Conservation (phyloP, 1,140 invertebrate genomes). For the Drosophila santomea region DNA sequence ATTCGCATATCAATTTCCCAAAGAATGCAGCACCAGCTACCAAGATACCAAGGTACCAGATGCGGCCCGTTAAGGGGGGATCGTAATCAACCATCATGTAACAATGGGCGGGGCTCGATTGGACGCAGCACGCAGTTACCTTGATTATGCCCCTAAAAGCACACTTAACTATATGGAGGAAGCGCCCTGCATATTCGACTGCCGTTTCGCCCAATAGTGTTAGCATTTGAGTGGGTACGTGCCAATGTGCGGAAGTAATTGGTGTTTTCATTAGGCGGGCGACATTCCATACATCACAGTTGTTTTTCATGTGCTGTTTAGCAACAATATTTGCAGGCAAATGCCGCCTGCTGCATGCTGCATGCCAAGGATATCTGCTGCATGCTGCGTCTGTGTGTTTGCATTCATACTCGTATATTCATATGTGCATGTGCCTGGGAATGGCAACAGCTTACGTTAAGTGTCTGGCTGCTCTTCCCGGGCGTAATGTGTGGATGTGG, state of each 20-base stretch:
- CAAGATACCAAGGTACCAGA: too few species aligned
- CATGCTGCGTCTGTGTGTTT: neutral
- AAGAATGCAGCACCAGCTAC: too few species aligned
- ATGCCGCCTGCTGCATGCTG: too few species aligned
- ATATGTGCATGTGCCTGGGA: slow-evolving; percentile 35
- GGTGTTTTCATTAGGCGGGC: slow-evolving; percentile 67
- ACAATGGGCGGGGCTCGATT: too few species aligned
- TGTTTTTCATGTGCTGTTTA: slow-evolving; percentile 24
- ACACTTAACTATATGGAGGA: neutral
- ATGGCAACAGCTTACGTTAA: slow-evolving; percentile 54
- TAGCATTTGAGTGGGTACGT: slow-evolving; percentile 47
- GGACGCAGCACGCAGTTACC: too few species aligned
- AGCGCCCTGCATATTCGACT: too few species aligned
- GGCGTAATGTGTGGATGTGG: too few species aligned
- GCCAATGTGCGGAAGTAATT: slow-evolving; percentile 71
- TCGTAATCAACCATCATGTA: too few species aligned
- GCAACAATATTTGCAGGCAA: slow-evolving; percentile 15
- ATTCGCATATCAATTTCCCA: neutral
- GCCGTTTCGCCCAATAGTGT: slow-evolving; percentile 24
- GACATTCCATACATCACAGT: slow-evolving; percentile 43
- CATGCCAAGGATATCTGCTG: too few species aligned
- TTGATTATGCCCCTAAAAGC: too few species aligned
- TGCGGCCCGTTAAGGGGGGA: too few species aligned
- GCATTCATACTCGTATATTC: slow-evolving; percentile 1
- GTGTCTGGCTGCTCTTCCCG: slow-evolving; percentile 31